Base-by-base conservation (phyloP, 2,797 vertebrate species). In the Antennarius maculatus region DNA sequence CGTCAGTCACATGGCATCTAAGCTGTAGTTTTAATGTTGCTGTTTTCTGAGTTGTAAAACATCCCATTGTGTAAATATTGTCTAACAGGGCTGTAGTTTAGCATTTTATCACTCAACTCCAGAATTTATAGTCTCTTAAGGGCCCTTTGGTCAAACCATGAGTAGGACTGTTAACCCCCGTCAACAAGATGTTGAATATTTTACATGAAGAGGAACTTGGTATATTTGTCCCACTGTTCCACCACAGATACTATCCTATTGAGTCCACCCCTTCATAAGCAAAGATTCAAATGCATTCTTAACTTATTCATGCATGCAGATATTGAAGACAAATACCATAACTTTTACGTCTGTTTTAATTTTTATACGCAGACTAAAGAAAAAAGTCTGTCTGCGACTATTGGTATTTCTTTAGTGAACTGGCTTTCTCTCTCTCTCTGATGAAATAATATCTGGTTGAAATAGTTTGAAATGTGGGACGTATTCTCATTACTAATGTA, bases 231-330 rank as follows among this genome's bases (percentile, higher is more conserved):
- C 50, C 69, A 13, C 45, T 56, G 59, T 81, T 73, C 69, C 63
- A 49, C 65, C 50, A 27, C 55, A 49, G 80, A 79, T 61, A 1
- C 60, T 47, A 8, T 34, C 31, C 37, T 39, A 34, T 34, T 10
- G 37, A 8, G 37, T 39, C 37, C 67, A 60, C 56, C 61, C 61
- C 54, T 79, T 79, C 79, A 83, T 70, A 73, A 73, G 42, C 75
- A 47, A 79, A 61, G 80, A 90, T 89, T 88, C 79, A 89, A 88
- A 88, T 84, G 83, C 71, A 90, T 88, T 83, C 76, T 69, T 50
- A 72, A 87, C 80, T 88, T 77, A 82, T 79, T 74, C 70, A 57
- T 37, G 80, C 59, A 89, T 84, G 89, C 75, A 87, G 80, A 89
- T 90, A 87, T 79, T 65, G 74, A 74, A 71, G 78, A 89, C 73